Percentiles rank a stretch among this genome's conserved stretches.
Conservation (phyloP, 2,113 vertebrate genomes). For the Tetrax tetrax region DNA sequence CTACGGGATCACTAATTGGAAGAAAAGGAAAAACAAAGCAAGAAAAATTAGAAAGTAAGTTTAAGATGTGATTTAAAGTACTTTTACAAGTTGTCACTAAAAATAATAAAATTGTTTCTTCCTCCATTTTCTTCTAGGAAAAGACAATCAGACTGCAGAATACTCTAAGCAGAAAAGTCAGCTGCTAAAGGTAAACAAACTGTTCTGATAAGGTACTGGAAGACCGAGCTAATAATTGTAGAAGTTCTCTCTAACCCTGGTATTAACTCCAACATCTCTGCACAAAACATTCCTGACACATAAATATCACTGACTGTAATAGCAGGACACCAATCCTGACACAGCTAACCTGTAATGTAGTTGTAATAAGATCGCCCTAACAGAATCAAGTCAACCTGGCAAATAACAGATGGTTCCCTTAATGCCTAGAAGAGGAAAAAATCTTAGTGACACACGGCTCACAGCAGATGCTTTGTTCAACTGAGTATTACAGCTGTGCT, state of each 20-base stretch:
- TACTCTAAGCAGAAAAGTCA: background rate
- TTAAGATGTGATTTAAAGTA: background rate
- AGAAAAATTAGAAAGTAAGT: background rate
- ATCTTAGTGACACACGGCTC: background rate
- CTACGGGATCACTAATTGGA: background rate
- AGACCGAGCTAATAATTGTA: background rate
- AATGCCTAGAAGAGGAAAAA: background rate
- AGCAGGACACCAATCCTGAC: background rate
- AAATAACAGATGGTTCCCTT: constrained; percentile 23
- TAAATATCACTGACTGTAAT: background rate
- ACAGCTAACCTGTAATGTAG: background rate
- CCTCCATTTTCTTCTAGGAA: background rate
- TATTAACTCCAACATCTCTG: background rate
- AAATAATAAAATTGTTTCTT: background rate
- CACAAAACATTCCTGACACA: background rate
- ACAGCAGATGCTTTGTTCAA: background rate
- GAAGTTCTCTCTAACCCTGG: background rate
- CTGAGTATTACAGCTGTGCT: background rate
- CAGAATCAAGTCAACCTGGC: constrained; percentile 2
- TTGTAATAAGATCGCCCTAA: background rate
- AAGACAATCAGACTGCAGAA: background rate
- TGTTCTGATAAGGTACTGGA: background rate
- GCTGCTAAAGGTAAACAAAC: background rate
- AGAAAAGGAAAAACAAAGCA: background rate
- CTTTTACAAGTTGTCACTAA: background rate